Evolutionary conservation across 92 coral and sea anemone species (phyloP), one percentile per base, ranked within the genome.

Genomic region (Epizoanthus scotinus): DNA sequence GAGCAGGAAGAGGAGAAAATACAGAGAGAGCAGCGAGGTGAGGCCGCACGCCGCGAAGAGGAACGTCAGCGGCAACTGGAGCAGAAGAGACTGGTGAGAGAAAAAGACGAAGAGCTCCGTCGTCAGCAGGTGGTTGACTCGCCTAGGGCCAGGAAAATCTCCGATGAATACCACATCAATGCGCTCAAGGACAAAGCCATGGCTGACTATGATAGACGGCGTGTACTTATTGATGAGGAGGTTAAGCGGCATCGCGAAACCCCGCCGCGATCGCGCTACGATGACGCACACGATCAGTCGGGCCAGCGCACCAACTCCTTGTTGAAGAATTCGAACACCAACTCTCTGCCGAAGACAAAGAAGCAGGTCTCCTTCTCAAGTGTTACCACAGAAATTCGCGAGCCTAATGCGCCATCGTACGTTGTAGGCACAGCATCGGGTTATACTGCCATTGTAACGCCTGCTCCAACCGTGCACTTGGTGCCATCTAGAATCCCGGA

Each of bases 281-380:
- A 68, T 42, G 73, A 68, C 17, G 54, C 13, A 12, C 79, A 73
- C 15, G 79, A 73, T 34, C 80, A 36, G 21, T 20, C 81, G 7
- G 61, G 66, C 59, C 81, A 75, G 54, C 67, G 81, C n/a, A 59
- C 81, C 26, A 75, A 75, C 49, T 92, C 97, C 2, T 84, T 71
- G 34, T 82, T 93, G 18, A 86, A 84, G 64, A 87, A 84, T 56
- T 62, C 94, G 0, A 78, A 78, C 31, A 77, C 86, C 3, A 75
- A 75, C 14, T 75, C 81, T 20, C 56, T 75, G 20, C 61, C 64
- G 24, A 87, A 87, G 71, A 89, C 94, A 38, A 93, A 90, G 84
- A 93, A 93, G 71, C 97, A 93, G 82, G 99, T 96, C 2, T 91
- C 97, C 36, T 96, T 96, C 81, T 91, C 98, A 24, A 94, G 84